phyloP scores from a whole-genome alignment of 2,888 invertebrate genomes.

The Mythimna impura region DNA sequence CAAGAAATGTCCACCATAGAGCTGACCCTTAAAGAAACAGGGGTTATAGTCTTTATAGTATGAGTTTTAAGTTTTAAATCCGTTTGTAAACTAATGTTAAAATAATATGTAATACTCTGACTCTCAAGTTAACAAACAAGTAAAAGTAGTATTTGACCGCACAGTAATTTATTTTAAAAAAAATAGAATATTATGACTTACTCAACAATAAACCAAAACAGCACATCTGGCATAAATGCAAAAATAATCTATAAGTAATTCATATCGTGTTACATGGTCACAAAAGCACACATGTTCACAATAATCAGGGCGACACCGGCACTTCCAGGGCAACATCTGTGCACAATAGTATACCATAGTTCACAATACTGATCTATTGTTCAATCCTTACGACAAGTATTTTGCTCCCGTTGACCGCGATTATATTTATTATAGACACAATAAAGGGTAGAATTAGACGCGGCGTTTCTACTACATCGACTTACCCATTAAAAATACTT shows the following conservation, averaged over 20 bases:
- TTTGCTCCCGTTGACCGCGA: slow-evolving; percentile 65
- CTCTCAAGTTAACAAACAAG: neutral
- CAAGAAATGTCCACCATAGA: no score
- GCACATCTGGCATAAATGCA: slow-evolving; percentile 51
- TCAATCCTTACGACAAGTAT: slow-evolving; percentile 66
- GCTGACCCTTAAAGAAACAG: no score
- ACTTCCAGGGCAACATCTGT: slow-evolving; percentile 79
- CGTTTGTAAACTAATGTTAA: no score
- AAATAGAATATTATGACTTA: neutral
- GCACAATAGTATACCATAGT: slow-evolving; percentile 74
- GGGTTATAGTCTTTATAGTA: no score
- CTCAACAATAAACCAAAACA: neutral
- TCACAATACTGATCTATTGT: slow-evolving; percentile 73
- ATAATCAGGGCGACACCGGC: slow-evolving; percentile 66
- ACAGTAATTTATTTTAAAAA: neutral
- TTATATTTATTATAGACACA: slow-evolving; percentile 32
- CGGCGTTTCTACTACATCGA: neutral
- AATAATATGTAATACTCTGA: no score
- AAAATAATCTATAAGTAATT: slow-evolving; percentile 45
- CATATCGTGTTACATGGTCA: slow-evolving; percentile 52
- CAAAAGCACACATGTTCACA: slow-evolving; percentile 69
- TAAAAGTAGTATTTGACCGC: neutral
- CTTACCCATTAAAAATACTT: no score
- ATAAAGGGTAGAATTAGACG: slow-evolving; percentile 27
- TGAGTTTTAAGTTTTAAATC: no score